Conservation (phyloP, 2,888 invertebrate species). For the Lasioglossum calceatum region DNA sequence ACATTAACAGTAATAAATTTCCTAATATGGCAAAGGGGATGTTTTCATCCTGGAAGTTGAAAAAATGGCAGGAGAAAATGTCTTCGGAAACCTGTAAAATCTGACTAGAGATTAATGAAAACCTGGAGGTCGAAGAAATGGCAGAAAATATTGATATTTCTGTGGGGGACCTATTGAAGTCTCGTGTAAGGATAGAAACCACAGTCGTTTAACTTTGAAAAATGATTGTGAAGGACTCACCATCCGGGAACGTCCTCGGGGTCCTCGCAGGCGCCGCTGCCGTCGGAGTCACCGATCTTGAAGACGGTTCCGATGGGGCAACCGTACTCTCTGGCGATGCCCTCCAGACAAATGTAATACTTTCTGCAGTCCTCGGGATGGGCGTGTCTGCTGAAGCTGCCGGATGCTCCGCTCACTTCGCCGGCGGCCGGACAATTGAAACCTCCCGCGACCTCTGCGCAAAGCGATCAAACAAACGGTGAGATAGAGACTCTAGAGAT, state of each 20-base stretch:
- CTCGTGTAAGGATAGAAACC: background rate
- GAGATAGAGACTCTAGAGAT: background rate
- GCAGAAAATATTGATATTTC: background rate
- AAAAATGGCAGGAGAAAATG: no score
- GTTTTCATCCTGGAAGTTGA: background rate
- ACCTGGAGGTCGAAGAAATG: background rate
- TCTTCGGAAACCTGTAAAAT: no score
- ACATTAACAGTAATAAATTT: background rate
- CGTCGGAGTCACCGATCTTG: constrained; percentile 96
- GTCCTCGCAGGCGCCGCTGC: constrained; percentile 96
- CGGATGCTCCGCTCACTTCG: constrained; percentile 91
- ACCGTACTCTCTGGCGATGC: constrained; percentile 96
- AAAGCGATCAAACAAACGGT: constrained; percentile 44
- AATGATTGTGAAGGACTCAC: constrained; percentile 86
- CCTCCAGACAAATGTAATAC: constrained; percentile 97
- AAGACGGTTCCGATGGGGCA: constrained; percentile 98
- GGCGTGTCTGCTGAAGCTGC: constrained; percentile 97
- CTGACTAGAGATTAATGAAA: no score
- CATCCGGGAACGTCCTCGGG: constrained; percentile 98
- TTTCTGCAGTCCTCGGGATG: constrained; percentile 98
- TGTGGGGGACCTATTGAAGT: background rate
- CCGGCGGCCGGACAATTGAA: constrained; percentile 94
- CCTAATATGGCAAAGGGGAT: background rate
- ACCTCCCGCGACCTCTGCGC: constrained; percentile 94
- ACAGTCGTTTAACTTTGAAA: background rate